Evolutionary conservation across 2,797 vertebrate genomes (phyloP).

Genomic region (Sebastes diploproa): DNA sequence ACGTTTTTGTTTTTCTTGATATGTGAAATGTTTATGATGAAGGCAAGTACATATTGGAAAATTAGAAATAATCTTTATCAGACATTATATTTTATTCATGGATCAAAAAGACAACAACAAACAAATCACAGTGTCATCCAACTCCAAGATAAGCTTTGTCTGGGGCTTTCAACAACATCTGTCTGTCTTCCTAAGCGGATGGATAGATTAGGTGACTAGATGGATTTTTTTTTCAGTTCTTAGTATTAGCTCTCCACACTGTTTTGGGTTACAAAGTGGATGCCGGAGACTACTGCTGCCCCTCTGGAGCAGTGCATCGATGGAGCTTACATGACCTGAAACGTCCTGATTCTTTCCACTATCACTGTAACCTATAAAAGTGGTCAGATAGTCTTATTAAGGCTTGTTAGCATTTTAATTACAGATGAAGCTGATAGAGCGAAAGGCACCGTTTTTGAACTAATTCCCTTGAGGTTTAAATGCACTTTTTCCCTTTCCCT

Average conservation of each 20-base stretch:
- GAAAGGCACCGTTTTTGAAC: background rate
- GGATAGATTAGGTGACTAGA: background rate
- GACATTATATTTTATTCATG: background rate
- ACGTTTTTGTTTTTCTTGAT: too few species aligned
- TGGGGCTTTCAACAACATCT: background rate
- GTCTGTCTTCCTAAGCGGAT: background rate
- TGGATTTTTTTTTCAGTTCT: background rate
- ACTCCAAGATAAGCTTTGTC: background rate
- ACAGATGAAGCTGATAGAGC: slow-evolving; percentile 1
- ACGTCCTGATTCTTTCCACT: background rate
- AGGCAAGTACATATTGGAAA: background rate
- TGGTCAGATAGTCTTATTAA: slow-evolving; percentile 4
- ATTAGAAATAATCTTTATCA: background rate
- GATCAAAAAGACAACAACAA: background rate
- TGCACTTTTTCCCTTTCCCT: background rate
- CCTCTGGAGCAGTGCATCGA: background rate
- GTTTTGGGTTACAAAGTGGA: background rate
- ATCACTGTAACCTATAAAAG: background rate
- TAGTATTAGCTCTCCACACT: background rate
- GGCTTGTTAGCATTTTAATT: slow-evolving; percentile 24
- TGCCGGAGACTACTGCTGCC: background rate
- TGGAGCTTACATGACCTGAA: slow-evolving; percentile 1
- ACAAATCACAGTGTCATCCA: background rate
- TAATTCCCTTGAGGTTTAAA: background rate
- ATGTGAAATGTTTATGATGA: background rate